These are phyloP conservation scores for Cybosia mesomella DNA, from an alignment of 2,888 invertebrate genomes.

Conservation along the genomic window DNA sequence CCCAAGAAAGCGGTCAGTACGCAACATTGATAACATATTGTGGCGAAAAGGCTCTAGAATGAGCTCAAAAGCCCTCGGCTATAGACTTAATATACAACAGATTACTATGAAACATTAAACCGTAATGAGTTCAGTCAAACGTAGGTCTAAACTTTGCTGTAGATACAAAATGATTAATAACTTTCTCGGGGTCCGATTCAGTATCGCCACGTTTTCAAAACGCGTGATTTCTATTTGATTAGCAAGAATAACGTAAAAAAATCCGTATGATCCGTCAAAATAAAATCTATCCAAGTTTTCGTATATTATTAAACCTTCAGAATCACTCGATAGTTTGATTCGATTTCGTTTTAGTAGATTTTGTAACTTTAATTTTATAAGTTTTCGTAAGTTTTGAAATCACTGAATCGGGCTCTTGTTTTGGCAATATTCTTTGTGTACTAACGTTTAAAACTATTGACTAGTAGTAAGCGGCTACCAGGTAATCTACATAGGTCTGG, in stretches of 20 bases:
- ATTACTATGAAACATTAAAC: conserved; percentile 24
- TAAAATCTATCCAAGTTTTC: no score
- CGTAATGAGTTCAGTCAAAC: conserved; percentile 10
- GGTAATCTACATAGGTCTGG: no score
- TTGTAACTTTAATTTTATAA: no score
- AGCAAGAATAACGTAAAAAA: background rate
- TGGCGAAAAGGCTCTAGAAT: conserved; percentile 75
- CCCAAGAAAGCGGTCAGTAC: conserved; percentile 70
- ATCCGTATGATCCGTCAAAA: no score
- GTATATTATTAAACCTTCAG: no score
- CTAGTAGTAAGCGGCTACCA: no score
- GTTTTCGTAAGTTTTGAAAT: no score
- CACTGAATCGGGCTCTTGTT: no score
- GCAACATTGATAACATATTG: conserved; percentile 71
- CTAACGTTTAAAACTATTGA: no score
- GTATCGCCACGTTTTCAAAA: background rate
- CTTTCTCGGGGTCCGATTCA: background rate
- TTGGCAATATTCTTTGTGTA: no score
- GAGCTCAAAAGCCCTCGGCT: conserved; percentile 61
- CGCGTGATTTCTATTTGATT: background rate
- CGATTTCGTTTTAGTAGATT: no score
- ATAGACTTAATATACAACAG: conserved; percentile 40
- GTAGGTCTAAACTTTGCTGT: background rate
- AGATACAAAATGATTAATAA: background rate
- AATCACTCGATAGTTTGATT: no score